These are phyloP conservation scores for Chelonus insularis DNA, from an alignment of 1,140 invertebrate species.

Conservation along the genomic window DNA sequence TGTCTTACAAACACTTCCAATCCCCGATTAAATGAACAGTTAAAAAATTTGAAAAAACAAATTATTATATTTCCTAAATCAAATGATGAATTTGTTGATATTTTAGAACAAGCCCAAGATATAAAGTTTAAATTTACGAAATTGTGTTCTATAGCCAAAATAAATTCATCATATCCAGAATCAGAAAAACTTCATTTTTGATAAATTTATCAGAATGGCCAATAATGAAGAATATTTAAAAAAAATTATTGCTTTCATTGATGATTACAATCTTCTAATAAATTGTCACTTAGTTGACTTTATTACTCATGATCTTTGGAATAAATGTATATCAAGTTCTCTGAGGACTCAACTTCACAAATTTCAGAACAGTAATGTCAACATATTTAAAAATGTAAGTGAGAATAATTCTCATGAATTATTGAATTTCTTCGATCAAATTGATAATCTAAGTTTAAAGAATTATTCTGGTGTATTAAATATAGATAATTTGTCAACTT, in stretches of 20 bases:
- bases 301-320: constrained; percentile 73
- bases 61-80: constrained; percentile 68
- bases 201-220: constrained; percentile 31
- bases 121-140: constrained; percentile 71
- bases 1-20: constrained; percentile 33
- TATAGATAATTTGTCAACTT: constrained; percentile 14
- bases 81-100: constrained; percentile 69
- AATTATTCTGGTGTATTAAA: constrained; percentile 19
- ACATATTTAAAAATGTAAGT: constrained; percentile 10
- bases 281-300: constrained; percentile 83
- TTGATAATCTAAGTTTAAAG: constrained; percentile 37
- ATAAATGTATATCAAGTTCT: constrained; percentile 60
- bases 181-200: constrained; percentile 60
- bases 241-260: constrained; percentile 62
- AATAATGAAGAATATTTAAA: constrained; percentile 59
- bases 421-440: constrained; percentile 35
- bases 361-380: constrained; percentile 33
- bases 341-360: constrained; percentile 62
- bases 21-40: constrained; percentile 62
- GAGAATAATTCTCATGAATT: constrained; percentile 22
- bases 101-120: constrained; percentile 63
- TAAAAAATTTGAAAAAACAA: constrained; percentile 63
- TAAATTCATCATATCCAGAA: constrained; percentile 60
- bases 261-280: constrained; percentile 64
- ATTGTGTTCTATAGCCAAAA: constrained; percentile 69